Conservation (phyloP, 2,888 invertebrate species). For the Mechanitis messenoides region DNA sequence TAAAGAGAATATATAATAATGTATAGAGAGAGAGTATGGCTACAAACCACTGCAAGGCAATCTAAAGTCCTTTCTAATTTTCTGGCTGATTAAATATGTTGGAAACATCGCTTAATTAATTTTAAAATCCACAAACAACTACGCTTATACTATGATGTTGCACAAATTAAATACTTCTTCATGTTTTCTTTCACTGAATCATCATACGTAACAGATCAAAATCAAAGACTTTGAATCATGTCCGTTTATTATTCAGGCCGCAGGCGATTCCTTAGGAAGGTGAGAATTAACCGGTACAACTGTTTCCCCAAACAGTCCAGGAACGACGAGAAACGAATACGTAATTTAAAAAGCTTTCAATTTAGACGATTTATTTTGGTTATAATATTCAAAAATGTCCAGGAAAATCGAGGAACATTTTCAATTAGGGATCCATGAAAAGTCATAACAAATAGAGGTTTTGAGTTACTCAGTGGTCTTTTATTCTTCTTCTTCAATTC, state of each 20-base stretch:
- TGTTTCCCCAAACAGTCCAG: constrained; percentile 27
- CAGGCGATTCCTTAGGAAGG: constrained; percentile 31
- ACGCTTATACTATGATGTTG: too few relatives aligned
- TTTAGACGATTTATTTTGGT: constrained; percentile 28
- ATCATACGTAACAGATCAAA: too few relatives aligned
- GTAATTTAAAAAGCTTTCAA: constrained; percentile 44
- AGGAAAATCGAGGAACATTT: constrained; percentile 5
- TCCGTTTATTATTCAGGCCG: constrained; percentile 27
- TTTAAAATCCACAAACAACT: too few relatives aligned
- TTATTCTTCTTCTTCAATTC: not conserved
- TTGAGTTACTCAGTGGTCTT: not conserved
- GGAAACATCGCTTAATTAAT: constrained; percentile 20
- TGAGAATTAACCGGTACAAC: constrained; percentile 42
- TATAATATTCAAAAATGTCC: constrained; percentile 14
- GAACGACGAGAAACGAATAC: constrained; percentile 47
- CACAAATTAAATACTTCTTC: too few relatives aligned
- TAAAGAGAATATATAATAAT: not conserved
- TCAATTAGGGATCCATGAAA: constrained; percentile 17
- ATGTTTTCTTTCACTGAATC: too few relatives aligned
- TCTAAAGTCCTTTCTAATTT: constrained; percentile 29
- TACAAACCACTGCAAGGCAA: constrained; percentile 9
- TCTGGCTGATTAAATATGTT: constrained; percentile 30
- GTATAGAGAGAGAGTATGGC: not conserved
- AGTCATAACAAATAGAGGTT: constrained; percentile 4
- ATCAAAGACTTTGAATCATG: constrained; percentile 2